phyloP scores from a whole-genome alignment of 2,797 vertebrate species.

The Hafferia zeledoni region DNA sequence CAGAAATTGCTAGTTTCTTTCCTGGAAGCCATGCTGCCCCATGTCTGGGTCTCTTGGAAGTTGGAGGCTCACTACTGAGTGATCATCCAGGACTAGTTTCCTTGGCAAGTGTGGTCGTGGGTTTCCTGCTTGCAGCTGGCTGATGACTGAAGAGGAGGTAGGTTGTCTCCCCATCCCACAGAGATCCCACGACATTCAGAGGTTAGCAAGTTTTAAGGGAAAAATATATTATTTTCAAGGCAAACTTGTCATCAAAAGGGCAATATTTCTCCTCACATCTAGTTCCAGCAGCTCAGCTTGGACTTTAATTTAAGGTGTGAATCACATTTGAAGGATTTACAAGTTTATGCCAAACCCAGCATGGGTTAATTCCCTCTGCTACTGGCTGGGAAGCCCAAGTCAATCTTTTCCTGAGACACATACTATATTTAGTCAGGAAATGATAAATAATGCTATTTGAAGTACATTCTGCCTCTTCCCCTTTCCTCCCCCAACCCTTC shows the following conservation, averaged over 20 bases:
- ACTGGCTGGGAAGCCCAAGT: constrained; percentile 53
- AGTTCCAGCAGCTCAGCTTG: background rate
- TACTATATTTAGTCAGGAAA: constrained; percentile 67
- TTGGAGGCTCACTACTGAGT: background rate
- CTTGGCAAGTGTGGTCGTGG: background rate
- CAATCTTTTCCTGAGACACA: constrained; percentile 53
- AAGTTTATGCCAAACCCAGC: constrained; percentile 29
- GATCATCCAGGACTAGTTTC: background rate
- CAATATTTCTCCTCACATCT: background rate
- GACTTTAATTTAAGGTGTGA: background rate
- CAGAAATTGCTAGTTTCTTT: background rate
- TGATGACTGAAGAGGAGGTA: background rate
- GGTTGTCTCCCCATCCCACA: background rate
- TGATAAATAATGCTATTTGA: constrained; percentile 69
- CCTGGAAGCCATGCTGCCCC: background rate
- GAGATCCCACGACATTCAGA: background rate
- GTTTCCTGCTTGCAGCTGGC: background rate
- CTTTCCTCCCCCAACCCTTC: constrained; percentile 15
- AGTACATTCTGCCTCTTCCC: constrained; percentile 32
- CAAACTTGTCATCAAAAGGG: background rate
- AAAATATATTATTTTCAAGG: background rate
- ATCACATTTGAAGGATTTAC: constrained; percentile 9
- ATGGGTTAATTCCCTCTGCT: constrained; percentile 50
- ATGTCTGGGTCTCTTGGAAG: background rate
- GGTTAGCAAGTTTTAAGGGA: background rate